These are phyloP conservation scores for Dromiciops gliroides DNA, from an alignment of 2,113 vertebrate species.

Conservation along the genomic window DNA sequence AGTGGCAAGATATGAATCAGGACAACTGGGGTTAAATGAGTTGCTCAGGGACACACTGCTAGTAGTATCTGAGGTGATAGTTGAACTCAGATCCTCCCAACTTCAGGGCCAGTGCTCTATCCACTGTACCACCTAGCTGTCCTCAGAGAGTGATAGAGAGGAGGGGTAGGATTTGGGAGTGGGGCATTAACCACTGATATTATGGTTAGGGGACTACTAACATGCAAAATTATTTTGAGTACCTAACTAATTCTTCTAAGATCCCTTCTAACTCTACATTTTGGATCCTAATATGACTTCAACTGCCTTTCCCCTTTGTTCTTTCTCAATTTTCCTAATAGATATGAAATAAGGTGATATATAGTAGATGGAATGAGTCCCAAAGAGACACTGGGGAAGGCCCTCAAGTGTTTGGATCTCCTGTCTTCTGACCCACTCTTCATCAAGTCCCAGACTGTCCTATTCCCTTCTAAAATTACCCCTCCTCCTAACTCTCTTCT, in stretches of 20 bases:
- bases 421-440: neutral
- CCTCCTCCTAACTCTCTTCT: neutral
- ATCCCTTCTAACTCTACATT: too few species aligned
- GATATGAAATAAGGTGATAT: neutral
- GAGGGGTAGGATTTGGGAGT: neutral
- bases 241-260: neutral
- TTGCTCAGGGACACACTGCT: too few species aligned
- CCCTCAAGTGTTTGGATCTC: neutral
- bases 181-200: neutral
- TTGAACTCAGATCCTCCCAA: too few species aligned
- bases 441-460: neutral
- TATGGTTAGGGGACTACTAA: neutral
- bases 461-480: neutral
- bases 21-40: too few species aligned
- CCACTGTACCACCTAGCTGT: too few species aligned
- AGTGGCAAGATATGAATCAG: too few species aligned
- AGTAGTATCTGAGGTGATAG: too few species aligned
- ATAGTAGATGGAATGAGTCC: neutral
- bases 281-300: neutral
- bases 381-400: neutral
- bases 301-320: neutral
- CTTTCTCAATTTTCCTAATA: neutral
- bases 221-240: neutral
- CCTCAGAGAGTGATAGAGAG: too few species aligned
- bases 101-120: too few species aligned